Conservation (phyloP, 2,888 invertebrate genomes). For the Pterostichus niger region DNA sequence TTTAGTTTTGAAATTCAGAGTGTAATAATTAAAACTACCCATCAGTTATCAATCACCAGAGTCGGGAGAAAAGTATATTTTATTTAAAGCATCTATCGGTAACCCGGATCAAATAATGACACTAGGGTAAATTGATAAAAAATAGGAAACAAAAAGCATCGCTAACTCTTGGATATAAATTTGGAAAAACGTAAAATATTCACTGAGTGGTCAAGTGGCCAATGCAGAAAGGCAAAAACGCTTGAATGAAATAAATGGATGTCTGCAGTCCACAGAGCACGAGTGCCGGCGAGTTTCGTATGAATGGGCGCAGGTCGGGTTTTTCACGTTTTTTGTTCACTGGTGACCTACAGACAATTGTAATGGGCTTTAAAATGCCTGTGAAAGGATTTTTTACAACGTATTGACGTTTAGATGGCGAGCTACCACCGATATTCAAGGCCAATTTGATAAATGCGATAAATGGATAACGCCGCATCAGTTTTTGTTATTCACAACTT, state of each 20-base stretch:
- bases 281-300: neutral
- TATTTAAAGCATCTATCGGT: neutral
- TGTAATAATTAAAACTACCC: neutral
- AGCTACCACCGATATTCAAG: slow-evolving; percentile 24
- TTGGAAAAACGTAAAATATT: slow-evolving; percentile 30
- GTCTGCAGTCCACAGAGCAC: neutral
- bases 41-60: neutral
- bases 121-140: slow-evolving; percentile 14
- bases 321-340: slow-evolving; percentile 1
- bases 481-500: slow-evolving; percentile 13
- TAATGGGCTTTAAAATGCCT: slow-evolving; percentile 44
- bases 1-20: neutral
- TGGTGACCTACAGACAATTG: slow-evolving; percentile 36
- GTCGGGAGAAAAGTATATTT: neutral
- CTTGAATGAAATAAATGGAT: slow-evolving; percentile 16
- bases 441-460: slow-evolving; percentile 35
- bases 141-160: slow-evolving; percentile 14
- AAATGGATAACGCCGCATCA: slow-evolving; percentile 31
- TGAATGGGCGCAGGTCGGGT: neutral
- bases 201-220: slow-evolving; percentile 37
- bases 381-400: slow-evolving; percentile 18
- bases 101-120: slow-evolving; percentile 7
- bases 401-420: slow-evolving; percentile 29
- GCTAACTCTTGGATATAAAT: slow-evolving; percentile 7
- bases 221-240: slow-evolving; percentile 14